Evolutionary conservation across 2,888 invertebrate genomes (phyloP).

Genomic region (Tipula lateralis): DNA sequence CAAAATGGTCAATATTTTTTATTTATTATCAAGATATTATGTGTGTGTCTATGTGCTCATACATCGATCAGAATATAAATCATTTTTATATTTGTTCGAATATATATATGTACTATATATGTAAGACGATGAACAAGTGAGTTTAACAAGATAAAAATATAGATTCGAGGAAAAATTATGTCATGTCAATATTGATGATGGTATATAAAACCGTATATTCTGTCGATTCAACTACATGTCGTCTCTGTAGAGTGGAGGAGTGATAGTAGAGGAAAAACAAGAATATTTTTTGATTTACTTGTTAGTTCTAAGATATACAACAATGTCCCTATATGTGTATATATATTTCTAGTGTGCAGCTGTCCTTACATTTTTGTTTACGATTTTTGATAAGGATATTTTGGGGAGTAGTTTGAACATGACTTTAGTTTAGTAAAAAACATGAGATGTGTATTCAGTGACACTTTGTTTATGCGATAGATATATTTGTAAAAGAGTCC

Average conservation of each 20-base stretch:
- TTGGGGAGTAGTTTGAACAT: background rate
- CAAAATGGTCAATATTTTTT: background rate
- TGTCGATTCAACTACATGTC: background rate
- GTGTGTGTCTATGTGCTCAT: background rate
- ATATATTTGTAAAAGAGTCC: background rate
- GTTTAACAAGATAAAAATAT: background rate
- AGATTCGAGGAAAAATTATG: background rate
- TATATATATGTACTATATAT: background rate
- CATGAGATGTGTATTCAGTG: background rate
- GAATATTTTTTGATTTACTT: background rate
- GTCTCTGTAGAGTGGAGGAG: background rate
- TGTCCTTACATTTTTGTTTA: background rate
- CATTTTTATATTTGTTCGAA: background rate
- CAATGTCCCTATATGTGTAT: background rate
- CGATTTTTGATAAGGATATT: background rate
- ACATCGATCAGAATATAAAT: background rate
- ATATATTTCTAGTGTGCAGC: background rate
- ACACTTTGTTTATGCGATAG: background rate
- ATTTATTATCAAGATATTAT: background rate
- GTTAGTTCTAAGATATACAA: background rate
- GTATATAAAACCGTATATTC: background rate
- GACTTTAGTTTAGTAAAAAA: background rate
- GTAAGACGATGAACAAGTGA: background rate
- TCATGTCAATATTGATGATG: slow-evolving; percentile 24
- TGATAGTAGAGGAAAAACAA: background rate